Conservation (phyloP, 2,113 vertebrate genomes). For the Puma concolor region DNA sequence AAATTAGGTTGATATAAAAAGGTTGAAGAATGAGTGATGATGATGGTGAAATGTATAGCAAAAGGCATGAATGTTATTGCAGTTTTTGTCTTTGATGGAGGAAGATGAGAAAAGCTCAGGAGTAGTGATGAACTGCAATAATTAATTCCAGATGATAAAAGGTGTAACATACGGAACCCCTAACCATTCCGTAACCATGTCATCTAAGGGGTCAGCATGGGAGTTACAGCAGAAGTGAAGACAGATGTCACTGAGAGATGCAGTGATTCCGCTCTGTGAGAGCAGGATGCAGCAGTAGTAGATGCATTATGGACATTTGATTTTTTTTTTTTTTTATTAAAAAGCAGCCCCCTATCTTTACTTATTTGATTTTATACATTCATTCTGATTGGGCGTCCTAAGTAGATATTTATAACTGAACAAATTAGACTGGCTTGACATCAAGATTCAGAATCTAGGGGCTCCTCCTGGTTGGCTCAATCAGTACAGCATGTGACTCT, state of each 20-base stretch:
- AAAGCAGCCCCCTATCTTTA: no score
- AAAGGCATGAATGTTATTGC: neutral
- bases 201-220: rapidly evolving
- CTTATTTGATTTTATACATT: neutral
- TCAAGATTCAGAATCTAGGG: neutral
- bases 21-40: neutral
- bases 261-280: neutral
- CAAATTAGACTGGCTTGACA: neutral
- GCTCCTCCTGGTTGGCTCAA: neutral
- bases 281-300: neutral
- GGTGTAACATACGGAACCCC: neutral
- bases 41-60: neutral
- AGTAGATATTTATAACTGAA: neutral
- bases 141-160: neutral
- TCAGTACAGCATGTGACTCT: neutral
- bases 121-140: neutral
- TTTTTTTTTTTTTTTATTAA: neutral
- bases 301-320: neutral
- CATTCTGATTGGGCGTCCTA: neutral
- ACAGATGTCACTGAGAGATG: neutral
- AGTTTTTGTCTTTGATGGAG: neutral
- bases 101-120: neutral
- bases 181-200: neutral
- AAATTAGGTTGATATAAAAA: neutral
- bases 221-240: neutral